These are phyloP conservation scores for Megaceryle alcyon DNA, from an alignment of 2,797 vertebrate genomes.

Conservation along the genomic window DNA sequence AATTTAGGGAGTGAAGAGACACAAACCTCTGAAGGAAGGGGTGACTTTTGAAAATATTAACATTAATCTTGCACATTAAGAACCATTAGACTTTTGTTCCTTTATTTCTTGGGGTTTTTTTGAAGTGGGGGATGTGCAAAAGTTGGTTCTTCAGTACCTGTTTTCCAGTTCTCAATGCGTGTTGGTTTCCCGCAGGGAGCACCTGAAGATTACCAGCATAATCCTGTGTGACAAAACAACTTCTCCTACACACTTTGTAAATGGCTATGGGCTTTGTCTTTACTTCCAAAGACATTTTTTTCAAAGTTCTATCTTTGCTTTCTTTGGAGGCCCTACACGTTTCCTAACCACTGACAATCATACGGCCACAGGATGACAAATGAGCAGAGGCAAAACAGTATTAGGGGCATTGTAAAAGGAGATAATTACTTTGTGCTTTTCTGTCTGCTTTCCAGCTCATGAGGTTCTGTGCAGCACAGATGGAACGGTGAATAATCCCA, in stretches of 20 bases:
- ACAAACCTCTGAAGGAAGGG: neutral
- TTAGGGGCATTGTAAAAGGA: neutral
- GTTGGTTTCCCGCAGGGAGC: neutral
- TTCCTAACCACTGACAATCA: neutral
- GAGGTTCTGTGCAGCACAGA: neutral
- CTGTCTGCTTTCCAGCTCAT: neutral
- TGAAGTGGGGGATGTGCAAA: neutral
- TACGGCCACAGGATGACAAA: neutral
- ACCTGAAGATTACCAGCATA: neutral
- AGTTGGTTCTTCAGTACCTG: neutral
- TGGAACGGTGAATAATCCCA: neutral
- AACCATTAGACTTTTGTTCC: neutral
- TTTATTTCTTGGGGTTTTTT: neutral
- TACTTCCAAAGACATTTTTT: neutral
- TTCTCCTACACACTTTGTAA: neutral
- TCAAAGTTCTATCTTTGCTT: neutral
- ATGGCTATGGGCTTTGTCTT: neutral
- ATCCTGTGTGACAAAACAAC: neutral
- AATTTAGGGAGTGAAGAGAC: neutral
- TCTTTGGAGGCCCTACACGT: neutral
- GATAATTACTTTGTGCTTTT: neutral
- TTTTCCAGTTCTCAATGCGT: neutral
- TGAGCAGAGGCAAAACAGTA: rapidly evolving
- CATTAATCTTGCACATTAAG: neutral
- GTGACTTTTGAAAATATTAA: neutral